Evolutionary conservation across 2,888 invertebrate species (phyloP), one percentile per base, ranked within the genome.

Genomic region (Polyommatus icarus): DNA sequence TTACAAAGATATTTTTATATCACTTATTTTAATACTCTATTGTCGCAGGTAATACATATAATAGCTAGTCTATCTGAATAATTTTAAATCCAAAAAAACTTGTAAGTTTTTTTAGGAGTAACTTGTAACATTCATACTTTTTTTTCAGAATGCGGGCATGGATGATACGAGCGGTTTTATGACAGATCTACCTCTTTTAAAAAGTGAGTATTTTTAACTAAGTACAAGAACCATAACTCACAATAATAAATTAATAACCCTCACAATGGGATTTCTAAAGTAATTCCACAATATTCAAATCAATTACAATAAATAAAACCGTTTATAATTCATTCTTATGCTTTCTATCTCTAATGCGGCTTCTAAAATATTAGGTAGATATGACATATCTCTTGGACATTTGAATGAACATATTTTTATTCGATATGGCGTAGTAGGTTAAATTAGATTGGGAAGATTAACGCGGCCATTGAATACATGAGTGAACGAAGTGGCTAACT

Each of bases 111-210:
- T n/a, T n/a, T n/a, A n/a, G n/a, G n/a, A n/a, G 29, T 40, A 40
- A 40, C 40, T 8, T 40, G 6, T 4, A 59, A 59, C 12, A 59
- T 59, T 18, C 32, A 32, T 59, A 10, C 6, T 24, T 24, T 24
- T 24, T 7, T 54, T 75, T 24, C 77, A 97, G 96, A 97, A 97
- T 89, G 96, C 97, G 83, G 97, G 97, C 83, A 96, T 98, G 91
- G 98, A 98, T 88, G 98, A 98, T 87, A 97, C 97, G 83, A 95
- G 96, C 83, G 97, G 97, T 76, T 98, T 98, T 92, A 98, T 98
- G 95, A 97, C 97, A 84, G 98, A 98, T 89, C 95, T 98, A 89
- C 98, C 98, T 84, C 95, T 98, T 86, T 95, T 98, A 86, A 98
- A 98, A 96, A 98, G 98, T 98, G 94, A 97, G 97, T 96, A 61